Conservation (phyloP, 2,113 vertebrate genomes). For the Anhinga anhinga region DNA sequence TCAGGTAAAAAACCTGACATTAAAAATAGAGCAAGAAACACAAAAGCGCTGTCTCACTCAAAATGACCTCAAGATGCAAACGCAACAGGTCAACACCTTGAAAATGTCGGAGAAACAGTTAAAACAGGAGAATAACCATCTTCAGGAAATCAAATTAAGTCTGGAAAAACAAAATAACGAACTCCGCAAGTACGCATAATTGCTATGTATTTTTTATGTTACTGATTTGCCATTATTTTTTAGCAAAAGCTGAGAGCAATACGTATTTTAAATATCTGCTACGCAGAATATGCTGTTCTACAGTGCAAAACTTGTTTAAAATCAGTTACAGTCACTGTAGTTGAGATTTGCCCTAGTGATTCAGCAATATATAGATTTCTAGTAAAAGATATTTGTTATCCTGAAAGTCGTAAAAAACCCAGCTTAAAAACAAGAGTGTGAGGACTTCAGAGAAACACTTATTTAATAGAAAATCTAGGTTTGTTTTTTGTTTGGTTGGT, state of each 20-base stretch:
- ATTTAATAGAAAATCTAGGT: not conserved
- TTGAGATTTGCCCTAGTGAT: not conserved
- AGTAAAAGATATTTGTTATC: not conserved
- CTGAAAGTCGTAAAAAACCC: not conserved
- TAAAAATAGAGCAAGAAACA: slow-evolving; percentile 97
- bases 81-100: slow-evolving; percentile 90
- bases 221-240: not conserved
- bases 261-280: not conserved
- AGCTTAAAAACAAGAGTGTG: not conserved
- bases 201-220: not conserved
- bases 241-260: not conserved
- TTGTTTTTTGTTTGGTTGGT: not conserved
- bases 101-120: slow-evolving; percentile 95
- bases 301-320: not conserved
- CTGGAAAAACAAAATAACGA: slow-evolving; percentile 96
- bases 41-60: slow-evolving; percentile 94
- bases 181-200: slow-evolving; percentile 87
- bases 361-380: not conserved
- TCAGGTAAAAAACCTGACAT: slow-evolving; percentile 92
- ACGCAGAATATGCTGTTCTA: not conserved
- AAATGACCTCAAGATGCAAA: slow-evolving; percentile 95
- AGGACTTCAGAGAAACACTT: not conserved
- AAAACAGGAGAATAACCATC: slow-evolving; percentile 95
- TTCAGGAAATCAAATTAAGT: slow-evolving; percentile 91
- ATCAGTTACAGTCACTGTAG: not conserved